Evolutionary conservation across 2,888 invertebrate genomes (phyloP), one percentile per base, ranked within the genome.

Genomic region (Philereme vetulata): DNA sequence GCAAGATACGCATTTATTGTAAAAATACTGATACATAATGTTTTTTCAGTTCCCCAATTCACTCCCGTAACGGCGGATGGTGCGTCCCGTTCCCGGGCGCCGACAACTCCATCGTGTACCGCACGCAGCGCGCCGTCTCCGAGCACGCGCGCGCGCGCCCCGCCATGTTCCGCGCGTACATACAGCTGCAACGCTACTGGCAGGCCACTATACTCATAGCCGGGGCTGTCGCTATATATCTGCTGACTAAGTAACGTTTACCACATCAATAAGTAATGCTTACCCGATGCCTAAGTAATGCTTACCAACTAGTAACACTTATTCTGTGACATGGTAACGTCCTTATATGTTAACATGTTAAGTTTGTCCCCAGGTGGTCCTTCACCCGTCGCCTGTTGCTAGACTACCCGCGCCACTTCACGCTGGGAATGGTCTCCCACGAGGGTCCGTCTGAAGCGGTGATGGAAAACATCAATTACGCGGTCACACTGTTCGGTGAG

Each of bases 11-110:
- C 21, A 21, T 1, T 21, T 21, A 1, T 21, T 21, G 21, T 21
- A 21, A 21, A 1, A 21, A 21, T 21, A 21, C 1, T 21, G 21
- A 21, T 21, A 21, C 21, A 21, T 21, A 21, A 21, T 21, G 2
- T 21, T 21, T 21, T 21, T 21, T 21, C 7, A 44, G 44, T 51
- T 78, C 85, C 0, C 45, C 88, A 0, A 57, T 95, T 32, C 95
- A 95, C 78, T 86, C 84, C 59, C 73, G 81, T 0, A 67, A 81
- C 8, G 77, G 83, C 1, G 67, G 77, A 1, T 97, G 95, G 93
- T 95, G 95, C 72, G 67, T 96, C 0, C 95, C 97, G 0, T 98
- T 98, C 88, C 94, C 94, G 0, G 97, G 97, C 36, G 92, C 97
- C 6, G 98, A 98, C 90, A 93, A 94, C 62, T 95, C 98, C 1